Conservation (phyloP, 2,888 invertebrate species). For the Tanypteryx hageni region DNA sequence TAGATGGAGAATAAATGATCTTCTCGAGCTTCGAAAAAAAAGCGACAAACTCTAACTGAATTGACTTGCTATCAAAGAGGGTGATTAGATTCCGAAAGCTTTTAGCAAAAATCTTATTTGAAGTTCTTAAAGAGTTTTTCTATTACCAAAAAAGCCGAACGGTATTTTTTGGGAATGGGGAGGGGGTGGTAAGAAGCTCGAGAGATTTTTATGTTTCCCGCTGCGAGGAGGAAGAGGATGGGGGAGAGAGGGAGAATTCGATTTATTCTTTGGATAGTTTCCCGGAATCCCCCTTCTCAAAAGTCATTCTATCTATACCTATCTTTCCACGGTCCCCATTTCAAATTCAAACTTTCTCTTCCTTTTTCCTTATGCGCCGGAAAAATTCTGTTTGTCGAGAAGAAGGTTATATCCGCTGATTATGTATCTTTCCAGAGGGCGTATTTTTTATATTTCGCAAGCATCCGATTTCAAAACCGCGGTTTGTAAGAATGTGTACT, state of each 20-base stretch:
- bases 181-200: neutral
- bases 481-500: too few species aligned
- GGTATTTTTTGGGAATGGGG: neutral
- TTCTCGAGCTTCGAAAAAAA: neutral
- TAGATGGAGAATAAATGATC: neutral
- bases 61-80: neutral
- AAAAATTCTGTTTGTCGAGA: too few species aligned
- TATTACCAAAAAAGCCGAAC: neutral
- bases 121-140: conserved; percentile 42
- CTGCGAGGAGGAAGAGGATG: neutral
- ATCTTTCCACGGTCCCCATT: too few species aligned
- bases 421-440: too few species aligned
- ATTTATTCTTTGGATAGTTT: too few species aligned
- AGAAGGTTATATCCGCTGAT: too few species aligned
- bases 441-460: too few species aligned
- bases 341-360: too few species aligned
- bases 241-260: neutral
- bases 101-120: conserved; percentile 13
- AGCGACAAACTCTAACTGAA: neutral
- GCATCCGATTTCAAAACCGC: too few species aligned
- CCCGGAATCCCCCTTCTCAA: too few species aligned
- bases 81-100: conserved; percentile 15
- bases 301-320: too few species aligned
- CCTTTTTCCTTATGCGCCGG: too few species aligned
- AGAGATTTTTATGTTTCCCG: neutral